Conservation (phyloP, 35 echinoderm and acorn worm genomes). For the Stichopus chloronotus region DNA sequence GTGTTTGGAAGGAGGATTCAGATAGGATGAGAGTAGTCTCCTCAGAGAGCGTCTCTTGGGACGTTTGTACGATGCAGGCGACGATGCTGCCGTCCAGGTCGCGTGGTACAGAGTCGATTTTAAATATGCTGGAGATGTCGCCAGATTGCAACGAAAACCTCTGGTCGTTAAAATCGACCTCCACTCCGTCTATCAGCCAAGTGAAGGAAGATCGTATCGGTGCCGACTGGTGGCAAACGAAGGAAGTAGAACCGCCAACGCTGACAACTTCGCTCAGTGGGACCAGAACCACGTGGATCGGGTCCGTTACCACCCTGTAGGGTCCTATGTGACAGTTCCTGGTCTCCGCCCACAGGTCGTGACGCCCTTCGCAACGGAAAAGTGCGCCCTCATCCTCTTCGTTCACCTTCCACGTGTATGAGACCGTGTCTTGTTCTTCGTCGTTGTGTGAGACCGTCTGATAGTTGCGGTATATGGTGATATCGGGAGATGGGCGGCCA, state of each 20-base stretch:
- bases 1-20: not conserved
- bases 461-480: slow-evolving; percentile 22
- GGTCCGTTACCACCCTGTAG: slow-evolving; percentile 7
- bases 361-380: slow-evolving; percentile 24
- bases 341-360: slow-evolving; percentile 34
- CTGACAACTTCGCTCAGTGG: slow-evolving; percentile 18
- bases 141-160: slow-evolving; percentile 9
- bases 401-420: slow-evolving; percentile 14
- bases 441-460: not conserved
- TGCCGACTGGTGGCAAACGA: slow-evolving; percentile 50
- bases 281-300: slow-evolving; percentile 12
- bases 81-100: not conserved
- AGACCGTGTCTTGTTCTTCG: not conserved
- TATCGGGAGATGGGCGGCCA: slow-evolving; percentile 25
- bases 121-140: slow-evolving; percentile 36
- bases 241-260: slow-evolving; percentile 21
- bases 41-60: not conserved
- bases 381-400: slow-evolving; percentile 23
- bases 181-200: not conserved
- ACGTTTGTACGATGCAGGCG: slow-evolving; percentile 2
- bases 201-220: slow-evolving; percentile 11
- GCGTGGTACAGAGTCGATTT: not conserved
- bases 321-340: slow-evolving; percentile 34
- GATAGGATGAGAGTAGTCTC: not conserved
- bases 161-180: not conserved